These are phyloP conservation scores for Ramphastos sulfuratus DNA, from an alignment of 2,113 vertebrate species.

Conservation along the genomic window DNA sequence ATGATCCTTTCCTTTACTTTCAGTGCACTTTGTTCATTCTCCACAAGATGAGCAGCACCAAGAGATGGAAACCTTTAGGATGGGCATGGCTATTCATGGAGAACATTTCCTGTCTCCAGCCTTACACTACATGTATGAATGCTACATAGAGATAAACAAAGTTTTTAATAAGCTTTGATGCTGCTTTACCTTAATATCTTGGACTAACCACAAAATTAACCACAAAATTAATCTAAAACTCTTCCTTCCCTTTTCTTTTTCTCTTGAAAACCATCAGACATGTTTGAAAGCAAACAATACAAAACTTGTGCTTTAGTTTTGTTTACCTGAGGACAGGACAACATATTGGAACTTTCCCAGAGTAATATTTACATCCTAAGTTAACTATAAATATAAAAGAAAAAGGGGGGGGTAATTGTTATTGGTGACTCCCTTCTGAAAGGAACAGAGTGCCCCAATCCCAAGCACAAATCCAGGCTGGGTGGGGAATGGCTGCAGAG, in stretches of 20 bases:
- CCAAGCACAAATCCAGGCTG: no score
- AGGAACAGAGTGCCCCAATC: no score
- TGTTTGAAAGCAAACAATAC: not conserved
- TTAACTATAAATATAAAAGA: not conserved
- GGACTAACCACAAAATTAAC: not conserved
- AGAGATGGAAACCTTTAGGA: not conserved
- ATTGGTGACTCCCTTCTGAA: no score
- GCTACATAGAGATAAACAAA: not conserved
- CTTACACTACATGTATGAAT: not conserved
- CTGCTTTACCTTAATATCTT: not conserved
- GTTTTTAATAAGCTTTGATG: not conserved
- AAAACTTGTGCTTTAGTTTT: not conserved
- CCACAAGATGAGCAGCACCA: not conserved
- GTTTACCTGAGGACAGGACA: not conserved
- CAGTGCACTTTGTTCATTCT: not conserved
- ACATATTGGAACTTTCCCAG: not conserved
- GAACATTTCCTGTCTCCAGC: not conserved
- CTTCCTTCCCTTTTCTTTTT: not conserved
- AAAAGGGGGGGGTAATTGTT: no score
- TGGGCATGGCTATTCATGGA: not conserved
- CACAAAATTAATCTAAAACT: not conserved
- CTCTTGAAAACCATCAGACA: not conserved
- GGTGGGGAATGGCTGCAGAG: no score
- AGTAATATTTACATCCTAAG: not conserved
- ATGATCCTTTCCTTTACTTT: not conserved